phyloP scores from a whole-genome alignment of 2,113 vertebrate species.

The Pomatorhinus ruficollis region DNA sequence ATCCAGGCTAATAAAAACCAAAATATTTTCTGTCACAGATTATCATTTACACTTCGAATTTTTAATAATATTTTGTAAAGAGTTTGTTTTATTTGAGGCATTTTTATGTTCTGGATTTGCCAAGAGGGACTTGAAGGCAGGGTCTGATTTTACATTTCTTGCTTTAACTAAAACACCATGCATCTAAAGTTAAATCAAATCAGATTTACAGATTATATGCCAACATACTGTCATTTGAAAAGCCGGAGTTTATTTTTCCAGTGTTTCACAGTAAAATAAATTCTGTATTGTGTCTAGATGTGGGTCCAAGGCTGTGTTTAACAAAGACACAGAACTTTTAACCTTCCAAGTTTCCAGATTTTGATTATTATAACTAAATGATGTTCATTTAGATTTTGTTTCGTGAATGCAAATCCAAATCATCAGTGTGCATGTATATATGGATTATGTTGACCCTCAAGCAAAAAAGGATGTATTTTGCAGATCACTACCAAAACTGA shows the following conservation, averaged over 20 bases:
- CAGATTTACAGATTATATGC: neutral
- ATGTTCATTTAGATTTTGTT: neutral
- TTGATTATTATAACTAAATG: neutral
- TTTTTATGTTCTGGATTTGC: neutral
- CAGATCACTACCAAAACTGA: neutral
- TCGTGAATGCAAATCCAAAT: neutral
- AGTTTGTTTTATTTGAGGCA: neutral
- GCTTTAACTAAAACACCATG: neutral
- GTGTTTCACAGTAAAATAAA: constrained; percentile 42
- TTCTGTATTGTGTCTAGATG: neutral
- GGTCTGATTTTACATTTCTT: neutral
- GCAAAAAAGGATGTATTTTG: neutral
- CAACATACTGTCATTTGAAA: neutral
- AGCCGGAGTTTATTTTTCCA: neutral
- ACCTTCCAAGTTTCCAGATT: constrained; percentile 25
- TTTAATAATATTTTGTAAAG: neutral
- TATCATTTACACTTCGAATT: neutral
- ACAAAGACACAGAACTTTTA: constrained; percentile 62
- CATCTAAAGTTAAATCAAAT: neutral
- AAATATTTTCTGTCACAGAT: neutral
- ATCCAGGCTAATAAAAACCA: neutral
- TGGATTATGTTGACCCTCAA: neutral
- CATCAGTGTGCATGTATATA: neutral
- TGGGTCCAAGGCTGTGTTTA: constrained; percentile 10
- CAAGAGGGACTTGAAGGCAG: neutral